Evolutionary conservation across 2,797 vertebrate genomes (phyloP), one percentile per base, ranked within the genome.

Genomic region (Moxostoma hubbsi): DNA sequence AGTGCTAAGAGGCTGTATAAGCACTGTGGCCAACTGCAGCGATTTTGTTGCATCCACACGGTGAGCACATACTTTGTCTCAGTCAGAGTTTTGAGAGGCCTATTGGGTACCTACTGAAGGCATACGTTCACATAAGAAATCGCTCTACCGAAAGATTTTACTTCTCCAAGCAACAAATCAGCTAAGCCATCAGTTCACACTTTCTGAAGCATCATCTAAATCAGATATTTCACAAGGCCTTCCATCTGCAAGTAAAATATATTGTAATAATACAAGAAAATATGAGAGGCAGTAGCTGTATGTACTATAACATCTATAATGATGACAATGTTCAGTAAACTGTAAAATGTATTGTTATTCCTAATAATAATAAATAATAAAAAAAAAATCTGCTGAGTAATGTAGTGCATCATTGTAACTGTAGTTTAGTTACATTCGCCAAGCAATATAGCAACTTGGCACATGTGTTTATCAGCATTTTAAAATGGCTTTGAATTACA

Each of bases 1-100:
- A 72, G 63, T 79, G 76, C 43, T 79, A 68, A 71, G 68, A 71
- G 68, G 68, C 68, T 72, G 76, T 64, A 63, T 72, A 64, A 79
- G 76, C 49, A 79, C 76, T 61, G 65, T 0, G 5, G 46, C 54
- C 54, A 68, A 18, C 46, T 55, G 50, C 68, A 72, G 50, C 47
- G 58, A 63, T 54, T 72, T 72, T 64, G 68, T 79, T 72, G 71
- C 59, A 79, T 71, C 68, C 76, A 71, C 16, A 16, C 68, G 59
- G 76, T 45, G 45, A 46, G 71, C 36, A 10, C 67, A n/a, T 15
- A 57, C 59, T 64, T 79, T 79, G 68, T 49, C 66, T 63, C 43
- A 10, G 43, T 50, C 16, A 57, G 68, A 55, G 13, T 71, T 55
- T 53, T 12, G 36, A 71, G 10, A 45, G 12, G 53, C 18, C 45